phyloP scores from a whole-genome alignment of 2,113 vertebrate genomes.

The Sarotherodon lohbergeri region DNA sequence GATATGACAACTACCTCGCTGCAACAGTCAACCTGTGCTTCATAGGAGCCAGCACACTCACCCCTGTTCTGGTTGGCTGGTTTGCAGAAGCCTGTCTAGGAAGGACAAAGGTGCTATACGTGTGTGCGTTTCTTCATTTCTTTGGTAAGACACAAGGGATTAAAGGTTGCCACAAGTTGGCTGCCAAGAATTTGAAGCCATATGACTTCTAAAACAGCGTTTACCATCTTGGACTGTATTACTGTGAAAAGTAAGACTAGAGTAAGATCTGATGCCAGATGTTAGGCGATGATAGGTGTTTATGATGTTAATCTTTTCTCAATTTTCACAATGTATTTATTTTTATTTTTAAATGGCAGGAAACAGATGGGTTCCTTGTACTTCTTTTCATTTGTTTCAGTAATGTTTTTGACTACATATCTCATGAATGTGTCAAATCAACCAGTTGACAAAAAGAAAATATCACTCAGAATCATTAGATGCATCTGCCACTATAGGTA shows the following conservation, averaged over 20 bases:
- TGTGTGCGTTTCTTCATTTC: constrained; percentile 85
- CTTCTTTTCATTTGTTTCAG: neutral
- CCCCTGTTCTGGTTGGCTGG: constrained; percentile 77
- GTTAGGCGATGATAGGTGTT: neutral
- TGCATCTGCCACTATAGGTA: constrained; percentile 71
- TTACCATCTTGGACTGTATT: neutral
- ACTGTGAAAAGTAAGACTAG: neutral
- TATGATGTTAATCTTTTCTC: neutral
- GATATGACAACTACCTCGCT: constrained; percentile 80
- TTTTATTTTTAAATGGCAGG: neutral
- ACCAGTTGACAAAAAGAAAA: neutral
- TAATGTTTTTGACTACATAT: neutral
- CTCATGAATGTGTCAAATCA: neutral
- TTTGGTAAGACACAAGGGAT: constrained; percentile 76
- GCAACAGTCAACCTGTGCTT: constrained; percentile 85
- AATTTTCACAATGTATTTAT: neutral
- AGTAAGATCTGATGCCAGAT: neutral
- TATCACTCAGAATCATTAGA: neutral
- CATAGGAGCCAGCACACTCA: constrained; percentile 79
- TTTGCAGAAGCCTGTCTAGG: constrained; percentile 77
- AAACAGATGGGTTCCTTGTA: neutral
- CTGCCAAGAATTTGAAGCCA: neutral
- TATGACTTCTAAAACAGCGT: neutral
- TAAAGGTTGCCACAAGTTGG: neutral
- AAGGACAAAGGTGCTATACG: constrained; percentile 78